Evolutionary conservation across 2,888 invertebrate genomes (phyloP), one percentile per base, ranked within the genome.

Genomic region (Philhelius pedissequus): DNA sequence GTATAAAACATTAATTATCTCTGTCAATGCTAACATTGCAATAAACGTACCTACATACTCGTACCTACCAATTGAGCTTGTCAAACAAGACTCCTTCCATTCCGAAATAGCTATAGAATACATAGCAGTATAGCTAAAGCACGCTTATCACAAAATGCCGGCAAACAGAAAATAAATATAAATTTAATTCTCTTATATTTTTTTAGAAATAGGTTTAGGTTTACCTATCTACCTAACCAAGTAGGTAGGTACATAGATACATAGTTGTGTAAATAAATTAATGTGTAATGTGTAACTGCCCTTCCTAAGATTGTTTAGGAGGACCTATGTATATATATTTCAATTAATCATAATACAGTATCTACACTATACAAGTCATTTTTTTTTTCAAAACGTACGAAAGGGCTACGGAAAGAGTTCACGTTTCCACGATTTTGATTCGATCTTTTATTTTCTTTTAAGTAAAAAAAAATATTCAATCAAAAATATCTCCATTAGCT

Each of bases 311-410:
- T n/a, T 4, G 6, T n/a, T n/a, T n/a, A n/a, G n/a, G n/a, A n/a
- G n/a, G n/a, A n/a, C n/a, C n/a, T n/a, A n/a, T 27, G 11, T 30
- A 1, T 54, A 5, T 54, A n/a, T n/a, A n/a, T 11, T 58, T 20
- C 22, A 18, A 22, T 27, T 2, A 18, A 40, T 6, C 27, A 40
- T n/a, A n/a, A n/a, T 27, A 4, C 32, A n/a, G 0, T 5, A 48
- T 13, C 56, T 56, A 60, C 35, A 43, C 30, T 11, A 60, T 4
- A 25, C 11, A 50, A 25, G 5, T n/a, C 15, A 25, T 13, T n/a
- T 38, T 38, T n/a, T 50, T 20, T 64, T 77, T 73, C 73, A 76
- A 73, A 73, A 83, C 82, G 78, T 83, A 83, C 82, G 78, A 74
- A 64, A 83, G 82, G 82, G 69, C 78, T 27, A 74, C 60, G 78